A percentile compares a stretch with the other conserved stretches of the same genome.
Evolutionary conservation across 1,140 invertebrate species (phyloP).

Genomic region (Grapholita molesta): DNA sequence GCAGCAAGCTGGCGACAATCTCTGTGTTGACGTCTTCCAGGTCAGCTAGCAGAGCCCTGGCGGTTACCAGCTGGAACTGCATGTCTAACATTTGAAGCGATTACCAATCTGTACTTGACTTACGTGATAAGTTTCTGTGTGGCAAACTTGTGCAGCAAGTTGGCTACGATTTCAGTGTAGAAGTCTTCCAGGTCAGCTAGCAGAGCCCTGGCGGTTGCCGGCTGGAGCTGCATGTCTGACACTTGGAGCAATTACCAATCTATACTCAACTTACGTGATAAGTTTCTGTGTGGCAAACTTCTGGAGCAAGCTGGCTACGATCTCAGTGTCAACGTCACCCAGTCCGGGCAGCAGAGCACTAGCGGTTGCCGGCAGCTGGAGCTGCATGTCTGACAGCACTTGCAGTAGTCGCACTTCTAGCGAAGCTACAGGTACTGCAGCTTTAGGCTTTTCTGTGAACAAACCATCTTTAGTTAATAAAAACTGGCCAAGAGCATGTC

Average conservation of each 20-base stretch:
- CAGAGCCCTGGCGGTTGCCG: conserved; percentile 80
- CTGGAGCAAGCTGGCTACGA: conserved; percentile 81
- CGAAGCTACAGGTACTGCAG: conserved; percentile 49
- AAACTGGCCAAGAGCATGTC: too few species aligned
- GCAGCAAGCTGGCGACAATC: conserved; percentile 79
- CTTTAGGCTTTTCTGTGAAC: conserved; percentile 50
- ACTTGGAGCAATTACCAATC: conserved; percentile 83
- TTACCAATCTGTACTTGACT: conserved; percentile 23
- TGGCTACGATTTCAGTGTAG: conserved; percentile 64
- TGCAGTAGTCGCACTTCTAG: conserved; percentile 85
- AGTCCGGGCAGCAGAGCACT: conserved; percentile 60
- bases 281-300: conserved; percentile 94
- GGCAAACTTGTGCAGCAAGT: conserved; percentile 90
- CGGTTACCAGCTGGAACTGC: conserved; percentile 85
- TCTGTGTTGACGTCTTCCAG: conserved; percentile 63
- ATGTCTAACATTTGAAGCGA: conserved; percentile 88
- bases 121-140: conserved; percentile 89
- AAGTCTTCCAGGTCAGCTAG: conserved; percentile 62
- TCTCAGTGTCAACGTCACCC: conserved; percentile 62
- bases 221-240: conserved; percentile 86
- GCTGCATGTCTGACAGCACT: conserved; percentile 86
- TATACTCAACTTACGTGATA: conserved; percentile 77
- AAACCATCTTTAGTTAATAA: too few species aligned
- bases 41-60: conserved; percentile 57
- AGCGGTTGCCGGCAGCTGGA: conserved; percentile 86